phyloP scores from a whole-genome alignment of 2,888 invertebrate species.

The Girardia tigrina region DNA sequence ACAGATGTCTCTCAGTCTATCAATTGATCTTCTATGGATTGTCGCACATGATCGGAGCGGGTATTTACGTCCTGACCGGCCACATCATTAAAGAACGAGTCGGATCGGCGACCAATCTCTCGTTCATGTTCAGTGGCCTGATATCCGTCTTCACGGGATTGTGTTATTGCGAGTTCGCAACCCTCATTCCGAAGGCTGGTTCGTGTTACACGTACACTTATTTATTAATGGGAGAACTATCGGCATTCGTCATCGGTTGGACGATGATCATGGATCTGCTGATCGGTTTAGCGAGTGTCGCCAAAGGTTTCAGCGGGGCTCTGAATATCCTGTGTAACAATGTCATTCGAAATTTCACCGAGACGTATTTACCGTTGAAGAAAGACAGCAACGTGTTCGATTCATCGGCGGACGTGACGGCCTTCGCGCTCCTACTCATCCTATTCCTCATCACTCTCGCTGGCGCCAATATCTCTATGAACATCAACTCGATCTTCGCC shows the following conservation, averaged over 20 bases:
- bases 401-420: slow-evolving; percentile 28
- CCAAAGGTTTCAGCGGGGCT: slow-evolving; percentile 36
- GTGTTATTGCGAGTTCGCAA: slow-evolving; percentile 36
- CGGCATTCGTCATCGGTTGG: slow-evolving; percentile 37
- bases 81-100: slow-evolving; percentile 29
- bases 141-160: slow-evolving; percentile 34
- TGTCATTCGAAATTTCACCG: slow-evolving; percentile 33
- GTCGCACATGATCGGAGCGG: slow-evolving; percentile 36
- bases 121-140: slow-evolving; percentile 30
- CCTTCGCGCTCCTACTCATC: slow-evolving; percentile 30
- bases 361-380: slow-evolving; percentile 14
- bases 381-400: background rate
- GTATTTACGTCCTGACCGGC: slow-evolving; percentile 37
- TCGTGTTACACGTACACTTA: slow-evolving; percentile 35
- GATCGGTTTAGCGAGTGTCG: slow-evolving; percentile 33
- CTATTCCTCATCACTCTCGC: slow-evolving; percentile 32
- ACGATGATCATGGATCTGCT: slow-evolving; percentile 37
- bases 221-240: slow-evolving; percentile 34
- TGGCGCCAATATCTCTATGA: slow-evolving; percentile 36
- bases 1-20: slow-evolving; percentile 30
- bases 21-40: slow-evolving; percentile 35
- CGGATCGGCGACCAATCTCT: slow-evolving; percentile 33
- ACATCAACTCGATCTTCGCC: slow-evolving; percentile 32
- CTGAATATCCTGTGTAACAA: slow-evolving; percentile 30
- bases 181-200: slow-evolving; percentile 36